Evolutionary conservation across 2,797 vertebrate species (phyloP).

Genomic region (Hylomyscus alleni): DNA sequence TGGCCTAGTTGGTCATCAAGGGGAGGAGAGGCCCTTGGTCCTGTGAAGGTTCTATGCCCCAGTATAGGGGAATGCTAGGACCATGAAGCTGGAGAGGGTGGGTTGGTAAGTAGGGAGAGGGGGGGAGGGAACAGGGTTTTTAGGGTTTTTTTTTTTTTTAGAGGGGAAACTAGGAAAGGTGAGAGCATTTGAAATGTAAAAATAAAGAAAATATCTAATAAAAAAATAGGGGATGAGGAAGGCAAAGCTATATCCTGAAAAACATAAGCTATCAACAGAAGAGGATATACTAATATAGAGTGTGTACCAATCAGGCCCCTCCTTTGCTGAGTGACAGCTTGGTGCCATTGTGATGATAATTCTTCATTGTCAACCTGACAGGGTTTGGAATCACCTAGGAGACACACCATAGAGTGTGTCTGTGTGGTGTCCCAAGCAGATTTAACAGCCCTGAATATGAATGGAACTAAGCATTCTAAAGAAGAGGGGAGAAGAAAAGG

Average conservation of each 20-base stretch:
- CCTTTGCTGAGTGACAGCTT: not conserved
- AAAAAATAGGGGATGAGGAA: not conserved
- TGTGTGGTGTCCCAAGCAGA: not conserved
- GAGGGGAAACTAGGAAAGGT: no score
- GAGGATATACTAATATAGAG: not conserved
- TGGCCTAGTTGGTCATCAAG: no score
- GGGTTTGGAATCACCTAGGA: not conserved
- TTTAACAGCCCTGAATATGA: not conserved
- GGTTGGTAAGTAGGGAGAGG: no score
- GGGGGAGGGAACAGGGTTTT: no score
- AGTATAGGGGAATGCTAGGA: no score
- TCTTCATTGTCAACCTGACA: not conserved
- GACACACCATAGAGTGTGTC: not conserved
- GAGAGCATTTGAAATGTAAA: no score
- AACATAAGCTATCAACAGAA: not conserved
- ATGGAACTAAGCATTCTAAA: not conserved
- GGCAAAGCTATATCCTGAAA: not conserved
- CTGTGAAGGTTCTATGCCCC: no score
- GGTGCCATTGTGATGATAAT: not conserved
- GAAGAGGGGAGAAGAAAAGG: not conserved
- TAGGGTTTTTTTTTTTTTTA: no score
- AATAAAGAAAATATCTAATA: not conserved
- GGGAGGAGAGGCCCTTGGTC: no score
- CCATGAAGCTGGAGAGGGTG: no score
- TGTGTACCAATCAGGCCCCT: not conserved